These are phyloP conservation scores for Ellobius talpinus DNA, from an alignment of 2,113 vertebrate species.

Conservation along the genomic window DNA sequence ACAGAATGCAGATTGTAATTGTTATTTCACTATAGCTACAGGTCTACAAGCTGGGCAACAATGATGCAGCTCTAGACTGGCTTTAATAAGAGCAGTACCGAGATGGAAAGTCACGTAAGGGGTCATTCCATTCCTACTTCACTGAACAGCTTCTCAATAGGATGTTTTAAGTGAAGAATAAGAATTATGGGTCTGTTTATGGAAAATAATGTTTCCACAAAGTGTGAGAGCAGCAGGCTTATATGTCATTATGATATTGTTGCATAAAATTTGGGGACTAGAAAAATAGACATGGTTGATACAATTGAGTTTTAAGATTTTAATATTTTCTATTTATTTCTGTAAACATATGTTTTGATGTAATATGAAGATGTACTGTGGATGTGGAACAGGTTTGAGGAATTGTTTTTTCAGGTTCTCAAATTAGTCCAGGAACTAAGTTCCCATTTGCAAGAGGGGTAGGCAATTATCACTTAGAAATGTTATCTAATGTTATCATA, in stretches of 20 bases:
- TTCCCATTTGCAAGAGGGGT: too few species aligned
- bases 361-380: constrained; percentile 38
- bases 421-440: background rate
- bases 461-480: background rate
- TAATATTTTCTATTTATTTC: constrained; percentile 1
- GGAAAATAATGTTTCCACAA: background rate
- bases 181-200: background rate
- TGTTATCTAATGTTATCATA: background rate
- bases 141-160: background rate
- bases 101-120: background rate
- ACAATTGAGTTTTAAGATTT: background rate
- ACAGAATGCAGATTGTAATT: background rate
- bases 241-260: background rate
- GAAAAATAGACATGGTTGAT: background rate
- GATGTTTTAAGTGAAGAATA: background rate
- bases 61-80: background rate
- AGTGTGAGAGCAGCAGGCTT: background rate
- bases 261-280: background rate
- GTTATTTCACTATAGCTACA: background rate
- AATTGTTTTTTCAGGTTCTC: background rate
- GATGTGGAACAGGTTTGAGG: background rate
- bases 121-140: background rate
- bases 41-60: background rate
- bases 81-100: background rate
- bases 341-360: background rate